A percentile compares a stretch with the other conserved stretches of the same genome.
Evolutionary conservation across 2,113 vertebrate species (phyloP).

Genomic region (Pyrgilauda ruficollis): DNA sequence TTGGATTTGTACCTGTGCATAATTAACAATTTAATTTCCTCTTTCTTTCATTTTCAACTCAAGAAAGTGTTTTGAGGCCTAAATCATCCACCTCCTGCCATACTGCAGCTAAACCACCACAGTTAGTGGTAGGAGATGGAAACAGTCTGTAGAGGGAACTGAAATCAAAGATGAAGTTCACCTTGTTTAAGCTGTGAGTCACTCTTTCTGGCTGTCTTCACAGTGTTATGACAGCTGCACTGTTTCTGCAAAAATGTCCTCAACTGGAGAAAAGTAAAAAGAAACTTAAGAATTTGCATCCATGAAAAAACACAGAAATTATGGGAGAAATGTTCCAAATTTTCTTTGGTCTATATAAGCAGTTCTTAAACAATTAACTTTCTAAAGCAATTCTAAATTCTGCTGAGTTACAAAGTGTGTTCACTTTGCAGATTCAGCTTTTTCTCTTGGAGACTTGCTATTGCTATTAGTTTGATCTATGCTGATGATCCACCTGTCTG

Average conservation of each 20-base stretch:
- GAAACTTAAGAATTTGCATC: background rate
- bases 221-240: slow-evolving; percentile 36
- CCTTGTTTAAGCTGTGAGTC: slow-evolving; percentile 29
- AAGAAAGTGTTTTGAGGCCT: background rate
- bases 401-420: slow-evolving; percentile 2
- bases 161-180: slow-evolving; percentile 13
- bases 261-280: slow-evolving; percentile 1
- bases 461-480: background rate
- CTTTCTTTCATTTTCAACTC: background rate
- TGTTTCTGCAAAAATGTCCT: background rate
- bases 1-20: background rate
- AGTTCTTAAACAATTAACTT: slow-evolving; percentile 32
- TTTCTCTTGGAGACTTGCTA: background rate
- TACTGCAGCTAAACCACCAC: background rate
- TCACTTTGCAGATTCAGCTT: background rate
- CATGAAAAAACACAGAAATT: background rate
- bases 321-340: background rate
- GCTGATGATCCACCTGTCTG: background rate
- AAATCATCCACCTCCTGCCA: background rate
- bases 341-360: background rate
- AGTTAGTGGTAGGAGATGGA: background rate
- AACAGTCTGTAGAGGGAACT: background rate
- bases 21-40: background rate
- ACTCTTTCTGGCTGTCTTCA: slow-evolving; percentile 22
- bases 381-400: background rate